These are phyloP conservation scores for Tuta absoluta DNA, from an alignment of 2,888 invertebrate species.

Conservation along the genomic window DNA sequence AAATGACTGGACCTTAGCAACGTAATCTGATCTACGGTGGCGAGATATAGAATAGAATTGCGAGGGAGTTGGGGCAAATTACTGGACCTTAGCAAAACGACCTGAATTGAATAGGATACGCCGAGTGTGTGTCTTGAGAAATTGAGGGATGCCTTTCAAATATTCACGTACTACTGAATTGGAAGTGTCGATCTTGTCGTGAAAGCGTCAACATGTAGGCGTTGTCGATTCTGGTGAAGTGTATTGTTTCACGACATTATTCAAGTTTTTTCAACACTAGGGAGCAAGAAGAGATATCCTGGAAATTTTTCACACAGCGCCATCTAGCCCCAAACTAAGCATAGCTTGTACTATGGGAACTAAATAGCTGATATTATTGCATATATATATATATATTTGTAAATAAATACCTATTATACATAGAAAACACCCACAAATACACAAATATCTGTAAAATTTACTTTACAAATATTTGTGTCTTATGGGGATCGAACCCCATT, in stretches of 20 bases:
- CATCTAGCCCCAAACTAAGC: too few species aligned
- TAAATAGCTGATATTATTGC: too few species aligned
- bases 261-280: not conserved
- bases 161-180: constrained; percentile 6
- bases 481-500: too few species aligned
- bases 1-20: too few species aligned
- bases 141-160: constrained; percentile 10
- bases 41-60: not conserved
- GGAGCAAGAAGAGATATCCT: too few species aligned
- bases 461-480: too few species aligned
- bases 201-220: constrained; percentile 10
- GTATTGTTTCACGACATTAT: not conserved
- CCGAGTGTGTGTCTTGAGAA: constrained; percentile 10
- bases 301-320: too few species aligned
- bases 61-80: not conserved
- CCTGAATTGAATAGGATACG: not conserved
- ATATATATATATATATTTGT: too few species aligned
- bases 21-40: constrained; percentile 7
- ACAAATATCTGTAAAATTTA: too few species aligned
- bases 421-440: too few species aligned
- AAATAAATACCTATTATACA: too few species aligned
- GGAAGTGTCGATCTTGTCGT: constrained; percentile 6
- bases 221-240: not conserved
- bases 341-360: too few species aligned
- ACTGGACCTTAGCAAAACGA: constrained; percentile 14